Conservation (phyloP, 1,140 invertebrate species). For the Melanaphis sacchari region DNA sequence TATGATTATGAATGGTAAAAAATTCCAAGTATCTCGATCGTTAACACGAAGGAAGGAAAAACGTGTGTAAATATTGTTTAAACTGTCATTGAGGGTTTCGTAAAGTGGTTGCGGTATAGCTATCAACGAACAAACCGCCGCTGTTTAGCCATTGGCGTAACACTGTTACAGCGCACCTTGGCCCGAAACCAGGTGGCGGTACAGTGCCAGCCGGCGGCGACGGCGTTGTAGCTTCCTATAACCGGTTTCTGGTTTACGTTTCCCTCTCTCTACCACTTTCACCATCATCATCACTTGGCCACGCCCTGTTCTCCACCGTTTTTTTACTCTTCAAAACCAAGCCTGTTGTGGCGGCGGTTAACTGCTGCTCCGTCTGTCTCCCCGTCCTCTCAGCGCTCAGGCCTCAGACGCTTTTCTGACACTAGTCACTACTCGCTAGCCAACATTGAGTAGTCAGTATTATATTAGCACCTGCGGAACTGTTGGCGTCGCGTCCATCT, state of each 20-base stretch:
- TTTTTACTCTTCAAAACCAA: not conserved
- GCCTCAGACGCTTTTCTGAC: not conserved
- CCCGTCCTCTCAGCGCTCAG: not conserved
- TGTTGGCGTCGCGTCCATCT: not conserved
- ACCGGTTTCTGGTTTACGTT: slow-evolving; percentile 38
- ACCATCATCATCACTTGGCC: not conserved
- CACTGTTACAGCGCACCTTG: slow-evolving; percentile 14
- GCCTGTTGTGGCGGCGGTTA: not conserved
- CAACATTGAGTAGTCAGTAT: not conserved
- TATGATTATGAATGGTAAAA: slow-evolving; percentile 52
- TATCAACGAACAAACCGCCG: not conserved
- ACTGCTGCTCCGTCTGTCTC: not conserved
- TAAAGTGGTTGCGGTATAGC: not conserved
- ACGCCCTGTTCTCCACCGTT: not conserved
- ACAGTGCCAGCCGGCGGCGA: not conserved
- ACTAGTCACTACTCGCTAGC: not conserved
- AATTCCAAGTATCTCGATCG: slow-evolving; percentile 43
- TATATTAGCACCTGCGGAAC: not conserved
- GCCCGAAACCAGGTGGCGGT: slow-evolving; percentile 37
- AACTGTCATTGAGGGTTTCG: slow-evolving; percentile 41
- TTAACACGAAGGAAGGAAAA: not conserved
- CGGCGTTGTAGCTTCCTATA: slow-evolving; percentile 1
- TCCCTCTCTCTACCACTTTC: not conserved
- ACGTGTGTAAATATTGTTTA: not conserved
- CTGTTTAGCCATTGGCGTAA: not conserved